Conservation (phyloP, 2,113 vertebrate genomes). For the Cyanoderma ruficeps region DNA sequence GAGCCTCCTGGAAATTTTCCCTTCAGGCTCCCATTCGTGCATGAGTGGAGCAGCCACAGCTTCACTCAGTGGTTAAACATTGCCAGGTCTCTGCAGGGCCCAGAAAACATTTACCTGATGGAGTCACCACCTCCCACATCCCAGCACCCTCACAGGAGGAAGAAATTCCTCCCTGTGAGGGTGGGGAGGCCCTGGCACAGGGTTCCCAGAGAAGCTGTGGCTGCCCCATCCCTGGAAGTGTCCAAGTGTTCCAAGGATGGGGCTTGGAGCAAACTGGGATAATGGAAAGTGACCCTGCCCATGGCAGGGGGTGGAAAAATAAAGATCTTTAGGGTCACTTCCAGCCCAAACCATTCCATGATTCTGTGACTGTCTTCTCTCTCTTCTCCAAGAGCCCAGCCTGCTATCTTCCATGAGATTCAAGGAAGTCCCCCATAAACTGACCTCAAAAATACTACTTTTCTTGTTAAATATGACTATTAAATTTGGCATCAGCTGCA, state of each 20-base stretch:
- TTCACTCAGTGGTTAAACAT: not conserved
- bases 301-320: fast-evolving
- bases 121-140: not conserved
- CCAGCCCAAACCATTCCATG: not conserved
- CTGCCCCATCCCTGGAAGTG: not conserved
- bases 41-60: not conserved
- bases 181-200: not conserved
- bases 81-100: not conserved
- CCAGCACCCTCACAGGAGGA: not conserved
- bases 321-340: not conserved
- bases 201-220: not conserved
- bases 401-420: not conserved
- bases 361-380: not conserved
- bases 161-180: not conserved
- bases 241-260: fast-evolving
- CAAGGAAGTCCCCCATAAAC: not conserved
- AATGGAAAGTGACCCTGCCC: not conserved
- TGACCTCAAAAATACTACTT: not conserved
- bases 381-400: not conserved
- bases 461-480: not conserved
- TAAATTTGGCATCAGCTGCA: not conserved
- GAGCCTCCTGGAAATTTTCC: not conserved
- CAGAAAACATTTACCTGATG: not conserved
- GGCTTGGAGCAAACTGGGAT: not conserved
- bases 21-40: not conserved